A percentile compares a stretch with the other conserved stretches of the same genome.
phyloP scores from a whole-genome alignment of 2,888 invertebrate genomes.

The Tipula vernalis region DNA sequence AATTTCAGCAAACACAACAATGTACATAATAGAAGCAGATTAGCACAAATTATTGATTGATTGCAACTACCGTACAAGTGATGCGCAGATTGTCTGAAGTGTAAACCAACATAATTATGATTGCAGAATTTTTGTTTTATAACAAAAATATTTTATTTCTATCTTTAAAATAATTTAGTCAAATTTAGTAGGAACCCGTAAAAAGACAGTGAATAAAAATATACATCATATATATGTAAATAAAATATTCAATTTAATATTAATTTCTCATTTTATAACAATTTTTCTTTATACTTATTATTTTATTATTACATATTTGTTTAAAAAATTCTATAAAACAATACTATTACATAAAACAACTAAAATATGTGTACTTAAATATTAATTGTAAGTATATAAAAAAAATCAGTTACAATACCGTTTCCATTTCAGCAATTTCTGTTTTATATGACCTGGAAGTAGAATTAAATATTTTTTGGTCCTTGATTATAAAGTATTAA shows the following conservation, averaged over 20 bases:
- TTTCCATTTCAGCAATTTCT: constrained; percentile 82
- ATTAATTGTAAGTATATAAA: background rate
- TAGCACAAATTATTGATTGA: no score
- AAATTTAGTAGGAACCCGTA: background rate
- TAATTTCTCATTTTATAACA: background rate
- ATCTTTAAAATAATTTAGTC: background rate
- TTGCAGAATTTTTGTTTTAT: no score
- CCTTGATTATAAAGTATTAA: no score
- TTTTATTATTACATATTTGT: background rate
- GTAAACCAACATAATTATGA: no score
- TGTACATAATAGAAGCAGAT: no score
- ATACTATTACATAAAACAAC: background rate
- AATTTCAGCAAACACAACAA: no score
- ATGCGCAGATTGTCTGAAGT: no score
- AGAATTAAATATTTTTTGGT: no score
- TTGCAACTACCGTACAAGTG: no score
- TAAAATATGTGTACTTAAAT: background rate
- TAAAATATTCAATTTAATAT: background rate
- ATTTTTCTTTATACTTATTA: background rate
- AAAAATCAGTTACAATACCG: constrained; percentile 61
- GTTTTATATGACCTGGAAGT: constrained; percentile 43
- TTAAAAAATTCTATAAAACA: background rate
- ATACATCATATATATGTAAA: background rate
- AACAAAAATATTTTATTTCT: no score
- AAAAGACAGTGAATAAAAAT: background rate